Evolutionary conservation across 2,888 invertebrate species (phyloP).

Genomic region (Drosophila pseudotalamancana): DNA sequence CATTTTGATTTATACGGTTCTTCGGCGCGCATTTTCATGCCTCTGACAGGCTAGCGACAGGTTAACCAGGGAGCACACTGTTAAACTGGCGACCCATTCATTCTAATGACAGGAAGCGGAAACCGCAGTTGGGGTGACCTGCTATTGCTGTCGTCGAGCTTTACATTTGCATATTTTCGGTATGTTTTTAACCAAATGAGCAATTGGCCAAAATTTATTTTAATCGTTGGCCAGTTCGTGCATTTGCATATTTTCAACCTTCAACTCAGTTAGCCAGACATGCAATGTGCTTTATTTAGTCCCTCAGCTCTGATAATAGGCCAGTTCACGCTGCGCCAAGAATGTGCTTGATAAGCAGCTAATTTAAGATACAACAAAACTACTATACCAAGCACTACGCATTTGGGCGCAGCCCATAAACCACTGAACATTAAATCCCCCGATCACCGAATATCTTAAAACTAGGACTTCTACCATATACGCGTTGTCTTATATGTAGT

Average conservation of each 20-base stretch:
- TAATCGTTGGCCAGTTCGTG: constrained; percentile 57
- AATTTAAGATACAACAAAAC: constrained; percentile 62
- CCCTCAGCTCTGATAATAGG: constrained; percentile 55
- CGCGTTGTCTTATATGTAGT: constrained; percentile 31
- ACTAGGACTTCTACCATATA: constrained; percentile 49
- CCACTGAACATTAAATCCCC: constrained; percentile 70
- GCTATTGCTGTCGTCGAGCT: constrained; percentile 49
- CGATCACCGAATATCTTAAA: constrained; percentile 34
- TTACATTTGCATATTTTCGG: constrained; percentile 66
- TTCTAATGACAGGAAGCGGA: constrained; percentile 72
- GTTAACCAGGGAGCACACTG: constrained; percentile 40
- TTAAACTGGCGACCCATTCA: constrained; percentile 44
- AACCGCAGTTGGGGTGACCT: constrained; percentile 49
- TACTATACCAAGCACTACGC: constrained; percentile 13
- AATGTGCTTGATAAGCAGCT: constrained; percentile 75
- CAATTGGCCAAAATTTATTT: constrained; percentile 78
- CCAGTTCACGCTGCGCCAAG: constrained; percentile 70
- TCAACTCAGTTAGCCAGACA: constrained; percentile 26
- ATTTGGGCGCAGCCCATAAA: constrained; percentile 64
- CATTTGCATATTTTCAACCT: constrained; percentile 61
- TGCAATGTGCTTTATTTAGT: constrained; percentile 42
- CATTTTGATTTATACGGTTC: constrained; percentile 80
- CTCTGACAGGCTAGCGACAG: constrained; percentile 76
- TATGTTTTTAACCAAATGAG: constrained; percentile 72
- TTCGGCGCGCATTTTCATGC: constrained; percentile 77